Conservation (phyloP, 2,113 vertebrate species). For the Nycticebus coucang region DNA sequence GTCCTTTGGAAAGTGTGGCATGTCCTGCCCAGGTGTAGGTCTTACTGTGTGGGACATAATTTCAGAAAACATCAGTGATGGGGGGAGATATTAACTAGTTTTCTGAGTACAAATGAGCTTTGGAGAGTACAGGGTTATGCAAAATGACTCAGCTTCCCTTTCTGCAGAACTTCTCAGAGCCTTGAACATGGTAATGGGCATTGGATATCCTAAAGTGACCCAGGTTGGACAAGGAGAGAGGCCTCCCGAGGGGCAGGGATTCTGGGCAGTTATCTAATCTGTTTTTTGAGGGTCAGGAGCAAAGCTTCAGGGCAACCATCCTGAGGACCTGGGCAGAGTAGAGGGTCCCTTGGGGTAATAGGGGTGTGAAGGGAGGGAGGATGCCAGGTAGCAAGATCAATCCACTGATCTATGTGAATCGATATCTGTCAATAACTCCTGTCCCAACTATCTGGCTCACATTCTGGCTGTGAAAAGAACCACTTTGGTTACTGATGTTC, state of each 20-base stretch:
- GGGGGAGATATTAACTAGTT: neutral
- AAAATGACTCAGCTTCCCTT: neutral
- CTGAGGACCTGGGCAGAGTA: neutral
- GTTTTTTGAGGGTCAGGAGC: neutral
- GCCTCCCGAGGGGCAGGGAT: neutral
- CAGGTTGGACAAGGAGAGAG: neutral
- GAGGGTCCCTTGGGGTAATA: neutral
- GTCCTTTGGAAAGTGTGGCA: neutral
- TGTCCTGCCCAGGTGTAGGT: neutral
- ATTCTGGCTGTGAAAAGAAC: neutral
- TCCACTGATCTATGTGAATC: neutral
- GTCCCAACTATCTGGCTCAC: neutral
- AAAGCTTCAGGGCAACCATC: neutral
- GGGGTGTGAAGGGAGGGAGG: neutral
- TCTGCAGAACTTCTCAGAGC: constrained; percentile 23
- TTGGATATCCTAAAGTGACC: neutral
- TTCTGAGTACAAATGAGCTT: neutral
- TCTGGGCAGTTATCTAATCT: neutral
- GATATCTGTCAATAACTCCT: neutral
- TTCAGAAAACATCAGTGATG: neutral
- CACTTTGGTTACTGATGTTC: neutral
- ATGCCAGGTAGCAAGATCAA: neutral
- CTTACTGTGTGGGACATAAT: neutral
- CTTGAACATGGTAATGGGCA: neutral
- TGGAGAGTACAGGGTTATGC: neutral